A percentile compares a stretch with the other conserved stretches of the same genome.
phyloP scores from a whole-genome alignment of 23 tunicate species.

The Ciona savignyi region DNA sequence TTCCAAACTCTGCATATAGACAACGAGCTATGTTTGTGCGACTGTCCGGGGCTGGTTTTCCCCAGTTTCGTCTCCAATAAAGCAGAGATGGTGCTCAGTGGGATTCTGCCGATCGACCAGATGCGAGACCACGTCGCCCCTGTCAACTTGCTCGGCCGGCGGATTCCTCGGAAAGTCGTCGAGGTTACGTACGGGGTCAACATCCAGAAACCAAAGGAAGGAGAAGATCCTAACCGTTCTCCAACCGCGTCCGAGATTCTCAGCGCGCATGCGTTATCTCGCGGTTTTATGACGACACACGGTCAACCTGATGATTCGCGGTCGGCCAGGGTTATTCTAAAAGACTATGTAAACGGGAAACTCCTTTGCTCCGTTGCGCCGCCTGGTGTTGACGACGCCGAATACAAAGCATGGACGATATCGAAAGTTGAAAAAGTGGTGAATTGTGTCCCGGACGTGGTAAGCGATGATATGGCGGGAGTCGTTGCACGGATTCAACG shows the following conservation, averaged over 20 bases:
- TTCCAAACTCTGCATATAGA: conserved; percentile 84
- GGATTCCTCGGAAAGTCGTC: conserved; percentile 62
- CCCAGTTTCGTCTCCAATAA: conserved; percentile 84
- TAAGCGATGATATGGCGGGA: conserved; percentile 30
- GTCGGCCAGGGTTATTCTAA: conserved; percentile 72
- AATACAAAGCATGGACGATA: conserved; percentile 42
- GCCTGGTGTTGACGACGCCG: conserved; percentile 44
- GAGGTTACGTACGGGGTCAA: conserved; percentile 74
- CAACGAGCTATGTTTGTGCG: conserved; percentile 68
- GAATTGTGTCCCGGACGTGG: conserved; percentile 12
- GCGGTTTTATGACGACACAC: conserved; percentile 94
- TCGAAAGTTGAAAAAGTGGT: conserved; percentile 44
- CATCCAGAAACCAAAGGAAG: conserved; percentile 56
- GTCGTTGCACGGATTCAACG: conserved; percentile 34
- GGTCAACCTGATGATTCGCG: conserved; percentile 96
- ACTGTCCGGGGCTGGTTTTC: conserved; percentile 96
- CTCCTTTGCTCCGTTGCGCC: conserved; percentile 65
- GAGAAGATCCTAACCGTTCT: conserved; percentile 62
- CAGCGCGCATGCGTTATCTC: conserved; percentile 61
- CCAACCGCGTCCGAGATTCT: conserved; percentile 78
- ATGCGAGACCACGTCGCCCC: conserved; percentile 91
- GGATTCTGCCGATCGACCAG: conserved; percentile 92
- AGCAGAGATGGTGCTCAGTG: conserved; percentile 88
- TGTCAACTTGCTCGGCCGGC: conserved; percentile 51
- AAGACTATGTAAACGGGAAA: conserved; percentile 89